These are phyloP conservation scores for Saccopteryx leptura DNA, from an alignment of 2,113 vertebrate genomes.

Conservation along the genomic window DNA sequence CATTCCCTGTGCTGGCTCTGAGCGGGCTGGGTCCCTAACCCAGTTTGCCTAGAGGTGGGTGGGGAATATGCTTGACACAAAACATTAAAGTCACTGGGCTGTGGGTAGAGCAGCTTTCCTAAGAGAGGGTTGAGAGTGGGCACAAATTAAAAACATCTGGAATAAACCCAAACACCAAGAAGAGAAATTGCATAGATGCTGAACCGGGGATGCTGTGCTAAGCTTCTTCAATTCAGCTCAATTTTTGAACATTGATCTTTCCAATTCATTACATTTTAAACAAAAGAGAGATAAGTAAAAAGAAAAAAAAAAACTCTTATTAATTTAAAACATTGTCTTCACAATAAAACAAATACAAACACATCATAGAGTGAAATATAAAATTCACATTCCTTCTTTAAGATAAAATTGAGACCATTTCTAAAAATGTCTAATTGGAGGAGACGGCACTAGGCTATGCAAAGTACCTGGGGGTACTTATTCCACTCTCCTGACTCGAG, in stretches of 20 bases:
- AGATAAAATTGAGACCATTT: conserved; percentile 24
- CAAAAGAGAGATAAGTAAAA: neutral
- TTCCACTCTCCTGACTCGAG: neutral
- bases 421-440: neutral
- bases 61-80: neutral
- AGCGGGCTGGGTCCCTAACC: neutral
- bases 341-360: neutral
- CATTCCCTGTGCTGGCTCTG: neutral
- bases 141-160: conserved; percentile 25
- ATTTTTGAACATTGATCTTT: conserved; percentile 28
- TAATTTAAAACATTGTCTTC: conserved; percentile 23
- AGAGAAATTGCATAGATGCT: neutral
- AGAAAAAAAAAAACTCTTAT: neutral
- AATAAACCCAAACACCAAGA: conserved; percentile 53
- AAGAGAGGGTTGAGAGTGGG: rapidly evolving
- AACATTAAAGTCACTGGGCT: neutral
- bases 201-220: neutral
- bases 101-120: neutral
- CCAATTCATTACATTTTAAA: neutral
- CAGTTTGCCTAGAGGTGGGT: neutral
- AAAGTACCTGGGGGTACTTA: neutral
- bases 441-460: neutral
- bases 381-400: neutral
- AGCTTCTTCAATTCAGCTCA: neutral
- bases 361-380: neutral